Evolutionary conservation across 1,140 invertebrate genomes (phyloP).

Genomic region (Micrasema minimum): DNA sequence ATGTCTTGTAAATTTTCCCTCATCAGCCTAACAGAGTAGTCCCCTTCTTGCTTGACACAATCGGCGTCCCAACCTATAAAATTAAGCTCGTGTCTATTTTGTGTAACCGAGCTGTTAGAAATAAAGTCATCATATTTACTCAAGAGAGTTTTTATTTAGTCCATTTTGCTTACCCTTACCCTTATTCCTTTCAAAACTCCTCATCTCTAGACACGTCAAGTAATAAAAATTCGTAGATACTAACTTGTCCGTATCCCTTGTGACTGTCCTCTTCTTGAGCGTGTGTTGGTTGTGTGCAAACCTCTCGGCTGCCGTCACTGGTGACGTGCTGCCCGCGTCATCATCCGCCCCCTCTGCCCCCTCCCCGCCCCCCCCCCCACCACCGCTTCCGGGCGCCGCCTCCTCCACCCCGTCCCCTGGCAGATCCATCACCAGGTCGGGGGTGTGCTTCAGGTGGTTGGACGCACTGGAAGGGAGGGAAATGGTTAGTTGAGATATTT

Average conservation of each 20-base stretch:
- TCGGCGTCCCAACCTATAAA: no score
- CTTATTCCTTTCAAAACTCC: no score
- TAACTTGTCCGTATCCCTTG: slow-evolving; percentile 50
- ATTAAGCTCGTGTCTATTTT: no score
- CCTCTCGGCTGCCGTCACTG: slow-evolving; percentile 56
- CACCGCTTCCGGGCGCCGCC: slow-evolving; percentile 3
- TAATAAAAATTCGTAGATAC: slow-evolving; percentile 5
- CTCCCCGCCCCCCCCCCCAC: slow-evolving; percentile 29
- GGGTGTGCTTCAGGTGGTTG: slow-evolving; percentile 63
- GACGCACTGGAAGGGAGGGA: slow-evolving; percentile 46
- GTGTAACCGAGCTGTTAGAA: no score
- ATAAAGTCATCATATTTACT: no score
- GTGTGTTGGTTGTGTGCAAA: slow-evolving; percentile 59
- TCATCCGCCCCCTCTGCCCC: slow-evolving; percentile 17
- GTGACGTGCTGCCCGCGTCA: slow-evolving; percentile 40
- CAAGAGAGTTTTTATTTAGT: no score
- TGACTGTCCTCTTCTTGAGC: slow-evolving; percentile 56
- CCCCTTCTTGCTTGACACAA: no score
- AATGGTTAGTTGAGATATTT: no score
- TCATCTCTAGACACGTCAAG: no score
- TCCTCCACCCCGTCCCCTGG: slow-evolving; percentile 63
- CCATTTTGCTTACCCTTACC: no score
- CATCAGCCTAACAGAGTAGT: no score
- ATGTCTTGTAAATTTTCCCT: no score
- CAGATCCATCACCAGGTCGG: slow-evolving; percentile 90